These are phyloP conservation scores for Zaprionus camerounensis DNA, from an alignment of 1,140 invertebrate species.

Conservation along the genomic window DNA sequence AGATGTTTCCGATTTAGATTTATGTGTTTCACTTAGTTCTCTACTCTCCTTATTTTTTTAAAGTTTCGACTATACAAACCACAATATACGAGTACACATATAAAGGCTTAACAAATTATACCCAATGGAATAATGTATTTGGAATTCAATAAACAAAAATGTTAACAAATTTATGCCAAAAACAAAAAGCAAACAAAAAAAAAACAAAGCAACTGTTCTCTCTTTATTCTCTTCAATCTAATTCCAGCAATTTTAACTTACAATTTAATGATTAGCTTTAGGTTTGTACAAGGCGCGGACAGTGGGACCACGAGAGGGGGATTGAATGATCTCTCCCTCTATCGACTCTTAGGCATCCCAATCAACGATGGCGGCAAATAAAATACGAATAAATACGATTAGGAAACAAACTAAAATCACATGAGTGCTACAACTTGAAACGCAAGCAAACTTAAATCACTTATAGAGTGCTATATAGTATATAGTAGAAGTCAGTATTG, in stretches of 20 bases:
- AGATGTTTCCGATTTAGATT: slow-evolving; percentile 21
- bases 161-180: slow-evolving; percentile 69
- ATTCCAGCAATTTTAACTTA: slow-evolving; percentile 56
- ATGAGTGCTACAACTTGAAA: slow-evolving; percentile 62
- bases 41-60: background rate
- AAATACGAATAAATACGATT: slow-evolving; percentile 70
- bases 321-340: background rate
- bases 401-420: slow-evolving; percentile 79
- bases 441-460: slow-evolving; percentile 23
- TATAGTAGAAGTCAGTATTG: background rate
- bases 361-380: slow-evolving; percentile 63
- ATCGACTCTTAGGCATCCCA: slow-evolving; percentile 12
- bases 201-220: background rate
- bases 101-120: slow-evolving; percentile 63
- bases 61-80: slow-evolving; percentile 42
- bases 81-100: slow-evolving; percentile 46
- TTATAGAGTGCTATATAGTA: background rate
- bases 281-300: slow-evolving; percentile 68
- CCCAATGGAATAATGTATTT: slow-evolving; percentile 68
- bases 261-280: slow-evolving; percentile 69
- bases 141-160: slow-evolving; percentile 81
- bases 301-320: slow-evolving; percentile 6
- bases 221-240: slow-evolving; percentile 9
- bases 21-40: background rate
- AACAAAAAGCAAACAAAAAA: slow-evolving; percentile 25